Percentiles rank a stretch among this genome's conserved stretches.
Evolutionary conservation across 2,797 vertebrate species (phyloP).

Genomic region (Brotogeris chrysoptera): DNA sequence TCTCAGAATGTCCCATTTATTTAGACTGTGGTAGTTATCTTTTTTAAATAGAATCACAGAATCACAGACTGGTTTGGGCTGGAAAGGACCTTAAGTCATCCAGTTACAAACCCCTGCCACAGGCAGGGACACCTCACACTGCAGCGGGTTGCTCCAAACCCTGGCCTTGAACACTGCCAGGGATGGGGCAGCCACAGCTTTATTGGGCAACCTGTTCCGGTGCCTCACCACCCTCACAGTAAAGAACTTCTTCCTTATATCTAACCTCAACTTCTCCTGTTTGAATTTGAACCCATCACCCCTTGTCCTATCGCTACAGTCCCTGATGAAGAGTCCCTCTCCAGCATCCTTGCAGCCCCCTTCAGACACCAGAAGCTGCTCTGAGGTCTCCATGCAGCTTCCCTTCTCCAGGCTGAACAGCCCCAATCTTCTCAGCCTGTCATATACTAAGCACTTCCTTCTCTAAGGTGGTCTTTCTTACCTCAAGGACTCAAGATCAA

Average conservation of each 20-base stretch:
- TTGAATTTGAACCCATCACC: not conserved
- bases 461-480: not conserved
- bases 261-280: not conserved
- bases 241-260: not conserved
- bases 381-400: not conserved
- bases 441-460: not conserved
- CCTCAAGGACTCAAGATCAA: not conserved
- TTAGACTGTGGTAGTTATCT: not conserved
- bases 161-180: not conserved
- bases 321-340: not conserved
- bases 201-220: fast-evolving
- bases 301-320: not conserved
- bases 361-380: not conserved
- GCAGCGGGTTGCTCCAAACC: not conserved
- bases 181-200: not conserved
- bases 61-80: not conserved
- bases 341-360: not conserved
- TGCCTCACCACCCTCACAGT: not conserved
- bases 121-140: not conserved
- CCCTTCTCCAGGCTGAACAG: not conserved
- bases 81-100: not conserved
- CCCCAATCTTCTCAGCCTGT: not conserved
- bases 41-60: not conserved
- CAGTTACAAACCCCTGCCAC: not conserved
- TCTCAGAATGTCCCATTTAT: not conserved